A percentile compares a stretch with the other conserved stretches of the same genome.
Conservation (phyloP, 2,797 vertebrate species). For the Petrocephalus sullivani region DNA sequence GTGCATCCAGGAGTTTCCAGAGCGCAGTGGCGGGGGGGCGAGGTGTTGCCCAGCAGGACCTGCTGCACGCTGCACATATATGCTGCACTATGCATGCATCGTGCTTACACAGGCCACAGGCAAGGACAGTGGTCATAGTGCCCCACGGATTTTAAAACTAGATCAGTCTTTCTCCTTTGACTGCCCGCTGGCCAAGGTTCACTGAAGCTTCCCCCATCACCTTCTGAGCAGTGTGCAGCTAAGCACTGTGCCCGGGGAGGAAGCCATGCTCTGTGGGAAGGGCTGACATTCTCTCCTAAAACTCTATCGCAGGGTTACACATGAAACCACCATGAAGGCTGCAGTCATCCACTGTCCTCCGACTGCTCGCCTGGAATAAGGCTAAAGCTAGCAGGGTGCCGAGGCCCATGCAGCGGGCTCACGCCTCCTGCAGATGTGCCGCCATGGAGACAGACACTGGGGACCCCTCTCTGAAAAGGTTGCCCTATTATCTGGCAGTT, state of each 20-base stretch:
- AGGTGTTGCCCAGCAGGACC: background rate
- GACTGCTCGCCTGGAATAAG: background rate
- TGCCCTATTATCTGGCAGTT: conserved; percentile 52
- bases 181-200: background rate
- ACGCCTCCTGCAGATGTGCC: background rate
- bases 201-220: background rate
- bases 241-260: background rate
- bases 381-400: background rate
- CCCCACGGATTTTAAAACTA: background rate
- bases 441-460: conserved; percentile 35
- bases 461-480: conserved; percentile 52
- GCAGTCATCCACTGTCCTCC: background rate
- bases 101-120: background rate
- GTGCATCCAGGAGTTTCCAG: background rate
- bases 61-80: background rate
- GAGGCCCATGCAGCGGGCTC: background rate
- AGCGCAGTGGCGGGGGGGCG: background rate
- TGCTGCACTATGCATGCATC: background rate
- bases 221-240: background rate
- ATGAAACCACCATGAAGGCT: background rate
- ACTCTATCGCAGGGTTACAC: background rate
- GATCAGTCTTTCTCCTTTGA: background rate
- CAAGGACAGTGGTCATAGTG: background rate
- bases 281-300: background rate
- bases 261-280: background rate